phyloP scores from a whole-genome alignment of 2,888 invertebrate species.

The Protonemura montana region DNA sequence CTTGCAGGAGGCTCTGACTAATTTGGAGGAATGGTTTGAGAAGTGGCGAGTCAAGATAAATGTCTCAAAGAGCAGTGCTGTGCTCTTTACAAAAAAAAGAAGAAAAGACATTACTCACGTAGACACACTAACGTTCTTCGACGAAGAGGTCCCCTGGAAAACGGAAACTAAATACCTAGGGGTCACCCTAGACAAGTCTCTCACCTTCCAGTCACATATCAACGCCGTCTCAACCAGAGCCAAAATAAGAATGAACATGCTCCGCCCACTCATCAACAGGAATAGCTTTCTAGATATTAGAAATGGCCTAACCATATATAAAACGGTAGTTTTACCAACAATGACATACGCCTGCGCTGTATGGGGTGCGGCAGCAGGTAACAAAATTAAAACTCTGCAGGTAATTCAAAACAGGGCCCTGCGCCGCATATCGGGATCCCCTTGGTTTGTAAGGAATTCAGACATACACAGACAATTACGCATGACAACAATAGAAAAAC shows the following conservation, averaged over 20 bases:
- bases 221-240: not conserved
- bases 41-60: slow-evolving; percentile 40
- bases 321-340: not conserved
- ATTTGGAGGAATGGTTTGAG: not conserved
- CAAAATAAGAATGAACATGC: not conserved
- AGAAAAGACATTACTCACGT: no score
- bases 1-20: slow-evolving; percentile 17
- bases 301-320: not conserved
- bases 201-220: not conserved
- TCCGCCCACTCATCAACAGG: not conserved
- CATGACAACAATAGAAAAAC: no score
- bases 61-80: not conserved
- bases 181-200: not conserved
- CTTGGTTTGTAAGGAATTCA: no score
- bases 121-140: not conserved
- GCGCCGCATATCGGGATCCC: no score
- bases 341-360: not conserved
- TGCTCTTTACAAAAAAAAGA: not conserved
- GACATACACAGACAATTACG: no score
- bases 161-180: slow-evolving; percentile 1
- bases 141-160: not conserved
- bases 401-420: no score
- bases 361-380: no score
- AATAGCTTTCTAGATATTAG: not conserved
- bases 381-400: no score